Percentiles rank a stretch among this genome's conserved stretches.
phyloP scores from a whole-genome alignment of 2,797 vertebrate genomes.

The Australoheros facetus region DNA sequence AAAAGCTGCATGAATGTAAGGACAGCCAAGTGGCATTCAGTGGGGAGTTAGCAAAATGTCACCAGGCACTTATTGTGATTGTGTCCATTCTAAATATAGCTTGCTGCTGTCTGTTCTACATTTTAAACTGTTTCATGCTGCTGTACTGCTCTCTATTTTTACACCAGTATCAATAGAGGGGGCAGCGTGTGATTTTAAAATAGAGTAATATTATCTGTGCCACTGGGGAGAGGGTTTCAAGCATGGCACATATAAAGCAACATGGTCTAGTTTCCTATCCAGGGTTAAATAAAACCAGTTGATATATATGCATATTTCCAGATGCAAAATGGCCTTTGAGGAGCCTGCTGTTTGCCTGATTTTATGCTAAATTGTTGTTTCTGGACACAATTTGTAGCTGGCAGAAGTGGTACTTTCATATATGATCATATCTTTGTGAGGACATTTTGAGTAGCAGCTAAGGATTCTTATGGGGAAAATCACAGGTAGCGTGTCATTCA shows the following conservation, averaged over 20 bases:
- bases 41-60: constrained; percentile 66
- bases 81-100: constrained; percentile 73
- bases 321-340: not conserved
- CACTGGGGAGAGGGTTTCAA: constrained; percentile 56
- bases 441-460: not conserved
- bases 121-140: constrained; percentile 64
- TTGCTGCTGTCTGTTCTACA: constrained; percentile 68
- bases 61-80: constrained; percentile 64
- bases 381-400: not conserved
- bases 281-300: constrained; percentile 35
- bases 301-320: constrained; percentile 27
- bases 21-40: constrained; percentile 61
- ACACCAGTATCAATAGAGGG: constrained; percentile 62
- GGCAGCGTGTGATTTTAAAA: constrained; percentile 63
- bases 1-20: constrained; percentile 47
- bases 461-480: constrained; percentile 16
- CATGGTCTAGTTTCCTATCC: constrained; percentile 39
- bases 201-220: constrained; percentile 58
- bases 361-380: constrained; percentile 14
- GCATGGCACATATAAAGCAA: constrained; percentile 28
- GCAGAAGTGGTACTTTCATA: not conserved
- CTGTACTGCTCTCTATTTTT: constrained; percentile 73
- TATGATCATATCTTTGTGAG: not conserved
- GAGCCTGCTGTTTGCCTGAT: constrained; percentile 1
- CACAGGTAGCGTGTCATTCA: not conserved